phyloP scores from a whole-genome alignment of 2,797 vertebrate species.

The Pseudopleuronectes americanus region DNA sequence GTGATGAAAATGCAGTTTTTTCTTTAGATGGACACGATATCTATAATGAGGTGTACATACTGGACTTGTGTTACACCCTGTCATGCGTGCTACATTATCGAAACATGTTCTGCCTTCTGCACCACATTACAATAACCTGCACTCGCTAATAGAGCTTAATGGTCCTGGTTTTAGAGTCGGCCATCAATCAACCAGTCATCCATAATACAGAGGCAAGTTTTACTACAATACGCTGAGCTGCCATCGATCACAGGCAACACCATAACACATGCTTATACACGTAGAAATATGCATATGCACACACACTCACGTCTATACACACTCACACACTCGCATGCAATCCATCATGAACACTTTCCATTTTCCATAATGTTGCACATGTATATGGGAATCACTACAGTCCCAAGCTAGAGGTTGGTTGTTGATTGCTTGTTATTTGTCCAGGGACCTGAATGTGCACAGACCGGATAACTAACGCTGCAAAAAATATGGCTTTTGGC shows the following conservation, averaged over 20 bases:
- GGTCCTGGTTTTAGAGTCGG: conserved; percentile 45
- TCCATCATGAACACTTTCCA: conserved; percentile 57
- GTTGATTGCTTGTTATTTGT: conserved; percentile 70
- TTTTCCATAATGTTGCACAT: conserved; percentile 52
- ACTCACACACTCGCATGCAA: conserved; percentile 29
- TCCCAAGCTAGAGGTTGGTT: conserved; percentile 46
- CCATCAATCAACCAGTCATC: conserved; percentile 73
- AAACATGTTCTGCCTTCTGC: conserved; percentile 51
- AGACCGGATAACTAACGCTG: conserved; percentile 56
- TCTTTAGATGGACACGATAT: no score
- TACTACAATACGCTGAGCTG: conserved; percentile 51
- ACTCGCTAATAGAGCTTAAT: conserved; percentile 67
- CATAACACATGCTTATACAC: conserved; percentile 36
- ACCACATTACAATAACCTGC: conserved; percentile 61
- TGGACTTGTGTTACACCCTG: conserved; percentile 36
- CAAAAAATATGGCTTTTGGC: conserved; percentile 50
- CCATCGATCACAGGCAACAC: conserved; percentile 63
- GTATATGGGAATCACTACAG: conserved; percentile 56
- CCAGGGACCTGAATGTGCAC: conserved; percentile 45
- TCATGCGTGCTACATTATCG: conserved; percentile 46
- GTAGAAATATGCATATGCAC: conserved; percentile 24
- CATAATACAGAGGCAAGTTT: conserved; percentile 54
- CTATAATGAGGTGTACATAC: background rate
- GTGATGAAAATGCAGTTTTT: no score
- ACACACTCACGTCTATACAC: conserved; percentile 4